Evolutionary conservation across 2,888 invertebrate genomes (phyloP), one percentile per base, ranked within the genome.

Genomic region (Luperina nickerlii): DNA sequence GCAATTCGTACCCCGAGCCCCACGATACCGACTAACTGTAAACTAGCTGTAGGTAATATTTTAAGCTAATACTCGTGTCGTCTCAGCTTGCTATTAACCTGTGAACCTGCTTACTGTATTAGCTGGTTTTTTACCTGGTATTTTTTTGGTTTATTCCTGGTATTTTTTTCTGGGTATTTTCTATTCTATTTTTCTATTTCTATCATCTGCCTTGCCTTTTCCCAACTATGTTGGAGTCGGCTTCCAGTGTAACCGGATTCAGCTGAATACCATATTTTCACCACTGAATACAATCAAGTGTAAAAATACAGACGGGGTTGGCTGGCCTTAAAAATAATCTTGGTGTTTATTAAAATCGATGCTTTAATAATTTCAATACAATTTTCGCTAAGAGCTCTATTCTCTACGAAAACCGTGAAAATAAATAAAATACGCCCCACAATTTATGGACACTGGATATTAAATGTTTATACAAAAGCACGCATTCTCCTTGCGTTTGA

Each of bases 401-500:
- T 65, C 74, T 67, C 45, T 32, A 73, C 60, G 24, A 71, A 85
- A 78, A 65, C 27, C 45, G 62, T 76, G 67, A 82, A 66, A 60
- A 73, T 78, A 87, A 85, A 82, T 83, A 82, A 87, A 84, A 89
- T 84, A 87, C 84, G 74, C 69, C 63, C 63, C 78, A 73, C 60
- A 81, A 87, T 89, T 88, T 88, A 88, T 89, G 72, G 78, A 81
- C 88, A 79, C 66, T 84, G 80, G 88, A 89, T 89, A 89, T 89
- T 88, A 89, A 89, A 83, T 80, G 90, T 89, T 87, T 84, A 87
- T 87, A 88, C 84, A 87, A 76, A 82, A 81, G 74, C 82, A 87
- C 85, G 91, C 90, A 92, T 92, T 92, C 92, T 92, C 91, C 90
- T 91, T 92, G 92, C 93, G 91, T 93, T 93, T 91, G 92, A 90